Conservation (phyloP, 2,113 vertebrate species). For the Cranoglanis bouderius region DNA sequence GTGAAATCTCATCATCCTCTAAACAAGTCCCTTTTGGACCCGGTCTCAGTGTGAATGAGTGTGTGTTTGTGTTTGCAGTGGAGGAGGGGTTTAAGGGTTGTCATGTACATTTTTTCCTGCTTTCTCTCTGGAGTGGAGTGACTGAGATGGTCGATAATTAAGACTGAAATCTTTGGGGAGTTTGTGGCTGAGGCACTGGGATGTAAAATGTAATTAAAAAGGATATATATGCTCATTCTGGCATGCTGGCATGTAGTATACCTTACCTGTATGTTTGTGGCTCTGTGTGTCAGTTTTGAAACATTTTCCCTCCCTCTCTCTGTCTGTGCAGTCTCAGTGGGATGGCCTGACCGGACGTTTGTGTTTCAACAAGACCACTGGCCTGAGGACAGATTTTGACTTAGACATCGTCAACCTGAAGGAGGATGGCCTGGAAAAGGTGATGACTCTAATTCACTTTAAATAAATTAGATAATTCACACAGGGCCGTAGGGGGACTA, state of each 20-base stretch:
- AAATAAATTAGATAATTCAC: neutral
- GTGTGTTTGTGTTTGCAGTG: constrained; percentile 23
- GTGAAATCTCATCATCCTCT: constrained; percentile 25
- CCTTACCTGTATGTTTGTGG: neutral
- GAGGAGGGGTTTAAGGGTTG: constrained; percentile 7
- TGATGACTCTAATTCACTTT: constrained; percentile 55
- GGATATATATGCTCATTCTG: constrained; percentile 68
- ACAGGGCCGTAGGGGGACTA: too few relatives aligned
- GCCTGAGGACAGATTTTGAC: constrained; percentile 95
- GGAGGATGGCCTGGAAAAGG: constrained; percentile 96
- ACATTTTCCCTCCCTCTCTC: constrained; percentile 54
- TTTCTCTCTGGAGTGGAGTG: constrained; percentile 69
- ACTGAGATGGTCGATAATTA: constrained; percentile 85
- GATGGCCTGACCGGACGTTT: constrained; percentile 95
- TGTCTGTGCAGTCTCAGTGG: constrained; percentile 89
- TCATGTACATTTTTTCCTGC: constrained; percentile 64
- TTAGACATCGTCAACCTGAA: constrained; percentile 96
- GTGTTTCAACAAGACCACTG: constrained; percentile 93
- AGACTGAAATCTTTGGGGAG: constrained; percentile 80
- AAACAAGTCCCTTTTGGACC: constrained; percentile 17
- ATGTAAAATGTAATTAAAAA: constrained; percentile 89
- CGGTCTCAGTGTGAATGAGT: neutral
- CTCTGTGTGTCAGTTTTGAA: neutral
- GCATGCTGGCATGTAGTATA: neutral
- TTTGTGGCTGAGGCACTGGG: constrained; percentile 66